phyloP scores from a whole-genome alignment of 2,113 vertebrate species.

The Cyprinus carpio region DNA sequence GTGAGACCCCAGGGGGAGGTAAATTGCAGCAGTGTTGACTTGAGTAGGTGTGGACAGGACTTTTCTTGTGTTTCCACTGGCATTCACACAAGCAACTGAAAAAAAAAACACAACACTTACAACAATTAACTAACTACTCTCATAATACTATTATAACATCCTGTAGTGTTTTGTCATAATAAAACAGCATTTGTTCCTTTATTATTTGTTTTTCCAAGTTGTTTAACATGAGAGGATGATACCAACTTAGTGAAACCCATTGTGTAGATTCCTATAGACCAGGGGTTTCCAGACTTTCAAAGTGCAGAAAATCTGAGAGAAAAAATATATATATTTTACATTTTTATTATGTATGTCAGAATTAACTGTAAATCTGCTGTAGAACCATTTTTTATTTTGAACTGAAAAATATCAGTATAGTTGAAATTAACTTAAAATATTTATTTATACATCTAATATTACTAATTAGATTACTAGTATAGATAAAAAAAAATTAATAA shows the following conservation, averaged over 20 bases:
- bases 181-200: constrained; percentile 46
- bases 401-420: not conserved
- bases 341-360: not conserved
- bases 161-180: constrained; percentile 25
- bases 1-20: constrained; percentile 60
- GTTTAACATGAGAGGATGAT: not conserved
- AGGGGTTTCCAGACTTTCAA: not conserved
- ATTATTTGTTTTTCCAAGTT: constrained; percentile 16
- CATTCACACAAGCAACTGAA: constrained; percentile 71
- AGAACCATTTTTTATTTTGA: not conserved
- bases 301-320: not conserved
- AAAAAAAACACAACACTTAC: constrained; percentile 69
- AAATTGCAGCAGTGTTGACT: constrained; percentile 62
- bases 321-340: not conserved
- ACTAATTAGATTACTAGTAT: too few species aligned
- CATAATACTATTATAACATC: constrained; percentile 40
- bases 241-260: not conserved
- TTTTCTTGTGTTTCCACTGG: constrained; percentile 70
- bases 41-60: constrained; percentile 63
- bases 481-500: too few species aligned
- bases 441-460: not conserved
- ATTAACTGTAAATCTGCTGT: not conserved
- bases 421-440: not conserved
- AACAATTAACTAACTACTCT: constrained; percentile 65
- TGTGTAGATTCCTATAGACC: not conserved